phyloP scores from a whole-genome alignment of 2,113 vertebrate species.

The Onychorhynchus coronatus region DNA sequence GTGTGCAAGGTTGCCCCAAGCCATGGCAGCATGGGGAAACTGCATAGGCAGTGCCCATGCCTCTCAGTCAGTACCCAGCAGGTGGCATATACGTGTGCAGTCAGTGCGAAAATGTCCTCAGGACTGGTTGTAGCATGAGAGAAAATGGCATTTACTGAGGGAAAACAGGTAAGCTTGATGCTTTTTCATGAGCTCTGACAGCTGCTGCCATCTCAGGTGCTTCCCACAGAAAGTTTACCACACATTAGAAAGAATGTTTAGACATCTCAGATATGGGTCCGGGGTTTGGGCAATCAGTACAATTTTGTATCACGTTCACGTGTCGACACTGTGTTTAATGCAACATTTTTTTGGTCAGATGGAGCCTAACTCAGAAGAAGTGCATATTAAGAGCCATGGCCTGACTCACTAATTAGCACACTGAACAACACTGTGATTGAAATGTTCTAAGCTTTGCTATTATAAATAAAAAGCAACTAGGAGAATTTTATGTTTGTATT shows the following conservation, averaged over 20 bases:
- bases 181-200: neutral
- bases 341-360: neutral
- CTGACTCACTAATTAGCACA: neutral
- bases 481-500: neutral
- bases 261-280: neutral
- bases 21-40: neutral
- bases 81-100: neutral
- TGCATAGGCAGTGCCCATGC: neutral
- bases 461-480: neutral
- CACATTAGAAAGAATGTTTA: neutral
- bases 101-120: neutral
- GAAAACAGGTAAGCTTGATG: neutral
- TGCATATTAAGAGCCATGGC: no score
- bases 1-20: neutral
- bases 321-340: rapidly evolving
- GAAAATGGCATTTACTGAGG: neutral
- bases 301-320: neutral
- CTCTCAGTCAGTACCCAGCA: neutral
- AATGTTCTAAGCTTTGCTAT: neutral
- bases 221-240: neutral
- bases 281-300: neutral
- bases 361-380: neutral
- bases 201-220: neutral
- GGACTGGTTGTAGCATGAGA: neutral
- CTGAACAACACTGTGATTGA: neutral